Evolutionary conservation across 1,140 invertebrate genomes (phyloP).

Genomic region (Eriosoma lanigerum): DNA sequence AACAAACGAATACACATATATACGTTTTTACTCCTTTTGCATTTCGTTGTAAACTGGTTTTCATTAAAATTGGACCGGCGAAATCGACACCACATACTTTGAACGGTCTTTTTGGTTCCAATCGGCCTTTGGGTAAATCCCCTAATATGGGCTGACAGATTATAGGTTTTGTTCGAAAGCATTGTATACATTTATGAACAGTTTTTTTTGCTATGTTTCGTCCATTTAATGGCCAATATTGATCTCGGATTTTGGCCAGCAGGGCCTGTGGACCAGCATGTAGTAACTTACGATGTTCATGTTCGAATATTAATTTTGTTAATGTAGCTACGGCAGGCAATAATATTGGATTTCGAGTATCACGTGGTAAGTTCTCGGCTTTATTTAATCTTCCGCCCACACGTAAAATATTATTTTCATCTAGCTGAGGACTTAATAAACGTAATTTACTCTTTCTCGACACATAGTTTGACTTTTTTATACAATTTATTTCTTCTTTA

Average conservation of each 20-base stretch:
- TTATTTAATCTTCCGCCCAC: neutral
- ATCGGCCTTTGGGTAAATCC: neutral
- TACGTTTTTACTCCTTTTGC: neutral
- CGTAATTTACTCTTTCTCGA: neutral
- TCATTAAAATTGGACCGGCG: neutral
- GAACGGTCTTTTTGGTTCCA: neutral
- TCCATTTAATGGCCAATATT: constrained; percentile 10
- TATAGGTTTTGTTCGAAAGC: neutral
- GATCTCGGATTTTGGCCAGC: neutral
- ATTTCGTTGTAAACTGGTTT: neutral
- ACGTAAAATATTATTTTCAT: neutral
- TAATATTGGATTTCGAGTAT: neutral
- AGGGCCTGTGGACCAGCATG: neutral
- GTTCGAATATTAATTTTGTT: neutral
- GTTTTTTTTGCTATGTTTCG: neutral
- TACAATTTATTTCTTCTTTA: neutral
- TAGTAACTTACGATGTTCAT: neutral
- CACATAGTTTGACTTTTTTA: neutral
- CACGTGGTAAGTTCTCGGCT: neutral
- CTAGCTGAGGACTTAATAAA: neutral
- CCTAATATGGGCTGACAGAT: neutral
- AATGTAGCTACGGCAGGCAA: neutral
- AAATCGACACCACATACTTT: neutral
- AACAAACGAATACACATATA: constrained; percentile 55
- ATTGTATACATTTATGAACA: neutral